phyloP scores from a whole-genome alignment of 2,113 vertebrate species.

The Pogona vitticeps region DNA sequence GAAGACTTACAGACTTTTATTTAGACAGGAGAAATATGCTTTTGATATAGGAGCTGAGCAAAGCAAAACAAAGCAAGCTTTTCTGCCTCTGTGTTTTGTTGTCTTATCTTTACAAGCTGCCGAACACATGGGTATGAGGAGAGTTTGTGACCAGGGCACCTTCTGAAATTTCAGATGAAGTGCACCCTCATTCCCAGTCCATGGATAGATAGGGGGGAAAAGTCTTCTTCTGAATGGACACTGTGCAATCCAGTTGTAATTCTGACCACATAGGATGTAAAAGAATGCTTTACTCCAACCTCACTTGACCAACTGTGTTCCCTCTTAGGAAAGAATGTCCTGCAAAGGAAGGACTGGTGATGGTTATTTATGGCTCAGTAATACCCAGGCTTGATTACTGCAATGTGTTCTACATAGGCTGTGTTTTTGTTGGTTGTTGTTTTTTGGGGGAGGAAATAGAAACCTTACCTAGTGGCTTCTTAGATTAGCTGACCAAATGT shows the following conservation, averaged over 20 bases:
- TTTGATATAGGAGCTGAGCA: neutral
- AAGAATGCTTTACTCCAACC: neutral
- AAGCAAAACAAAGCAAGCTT: neutral
- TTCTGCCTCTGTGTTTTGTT: neutral
- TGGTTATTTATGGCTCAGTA: neutral
- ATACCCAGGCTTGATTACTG: neutral
- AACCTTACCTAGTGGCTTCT: neutral
- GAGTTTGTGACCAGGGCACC: too few species aligned
- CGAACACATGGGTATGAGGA: neutral
- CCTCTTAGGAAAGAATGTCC: neutral
- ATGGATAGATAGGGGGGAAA: too few species aligned
- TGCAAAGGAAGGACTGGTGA: neutral
- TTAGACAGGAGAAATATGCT: neutral
- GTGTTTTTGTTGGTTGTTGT: neutral
- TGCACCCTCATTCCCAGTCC: too few species aligned
- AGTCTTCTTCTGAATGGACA: too few species aligned
- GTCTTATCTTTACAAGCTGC: neutral
- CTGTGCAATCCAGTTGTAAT: neutral
- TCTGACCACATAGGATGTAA: neutral
- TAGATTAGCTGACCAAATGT: neutral
- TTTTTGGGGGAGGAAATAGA: too few species aligned
- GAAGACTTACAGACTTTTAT: constrained; percentile 30
- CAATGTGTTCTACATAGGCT: neutral
- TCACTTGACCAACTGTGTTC: neutral
- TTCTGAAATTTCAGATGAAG: too few species aligned